phyloP scores from a whole-genome alignment of 2,113 vertebrate species.

The Boulengerochromis microlepis region DNA sequence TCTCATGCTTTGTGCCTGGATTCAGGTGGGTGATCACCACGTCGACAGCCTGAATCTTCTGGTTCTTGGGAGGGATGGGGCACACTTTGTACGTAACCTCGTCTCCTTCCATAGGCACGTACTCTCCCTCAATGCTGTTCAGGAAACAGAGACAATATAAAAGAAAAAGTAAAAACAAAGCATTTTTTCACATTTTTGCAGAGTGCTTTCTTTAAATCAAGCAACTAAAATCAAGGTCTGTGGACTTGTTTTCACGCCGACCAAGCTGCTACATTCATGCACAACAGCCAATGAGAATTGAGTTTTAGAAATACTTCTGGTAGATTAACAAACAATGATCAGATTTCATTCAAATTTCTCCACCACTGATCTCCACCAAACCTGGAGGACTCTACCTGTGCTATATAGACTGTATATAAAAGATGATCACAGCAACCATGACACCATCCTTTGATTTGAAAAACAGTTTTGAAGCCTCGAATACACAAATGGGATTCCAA shows the following conservation, averaged over 20 bases:
- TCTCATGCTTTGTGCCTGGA: conserved; percentile 93
- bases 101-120: conserved; percentile 93
- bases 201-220: background rate
- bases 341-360: background rate
- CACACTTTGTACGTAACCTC: conserved; percentile 98
- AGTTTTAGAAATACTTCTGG: background rate
- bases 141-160: background rate
- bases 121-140: conserved; percentile 93
- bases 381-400: background rate
- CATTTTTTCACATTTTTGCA: background rate
- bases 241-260: background rate
- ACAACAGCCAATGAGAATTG: background rate
- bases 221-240: background rate
- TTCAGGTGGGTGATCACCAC: conserved; percentile 94
- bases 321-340: background rate
- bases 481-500: background rate
- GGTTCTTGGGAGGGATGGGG: conserved; percentile 94
- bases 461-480: background rate
- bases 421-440: background rate
- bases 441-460: background rate
- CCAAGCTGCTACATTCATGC: background rate
- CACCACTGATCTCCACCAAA: background rate
- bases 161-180: background rate
- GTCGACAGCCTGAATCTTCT: conserved; percentile 97
- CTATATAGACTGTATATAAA: background rate